Conservation (phyloP, 2,888 invertebrate genomes). For the Xestobium rufovillosum region DNA sequence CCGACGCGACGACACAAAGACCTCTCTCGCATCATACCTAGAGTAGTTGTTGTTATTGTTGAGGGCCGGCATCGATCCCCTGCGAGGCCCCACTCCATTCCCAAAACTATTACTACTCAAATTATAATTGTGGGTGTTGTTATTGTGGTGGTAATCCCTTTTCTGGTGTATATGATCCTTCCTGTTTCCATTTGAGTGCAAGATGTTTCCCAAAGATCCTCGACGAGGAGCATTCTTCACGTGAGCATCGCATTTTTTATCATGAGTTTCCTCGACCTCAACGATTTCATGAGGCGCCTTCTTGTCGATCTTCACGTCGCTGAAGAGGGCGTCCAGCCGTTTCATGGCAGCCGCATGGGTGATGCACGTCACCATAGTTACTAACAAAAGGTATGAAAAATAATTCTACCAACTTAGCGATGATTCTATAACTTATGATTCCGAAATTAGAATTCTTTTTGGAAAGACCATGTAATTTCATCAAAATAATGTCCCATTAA, state of each 20-base stretch:
- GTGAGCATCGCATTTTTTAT: conserved; percentile 66
- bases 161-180: no score
- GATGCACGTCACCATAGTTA: conserved; percentile 42
- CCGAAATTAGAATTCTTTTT: no score
- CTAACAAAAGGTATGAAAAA: no score
- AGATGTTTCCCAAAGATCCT: conserved; percentile 51
- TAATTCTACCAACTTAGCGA: no score
- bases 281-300: conserved; percentile 33
- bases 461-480: no score
- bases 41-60: conserved; percentile 32
- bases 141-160: no score
- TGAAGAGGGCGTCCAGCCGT: conserved; percentile 66
- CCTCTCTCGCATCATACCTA: conserved; percentile 31
- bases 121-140: no score
- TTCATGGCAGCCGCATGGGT: conserved; percentile 62
- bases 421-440: no score
- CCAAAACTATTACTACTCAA: no score
- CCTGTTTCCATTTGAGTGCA: no score
- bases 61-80: conserved; percentile 44
- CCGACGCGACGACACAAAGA: no score
- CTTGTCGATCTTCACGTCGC: conserved; percentile 54
- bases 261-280: conserved; percentile 50
- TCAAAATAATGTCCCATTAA: no score
- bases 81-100: conserved; percentile 39
- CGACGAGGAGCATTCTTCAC: conserved; percentile 46